phyloP scores from a whole-genome alignment of 1,140 invertebrate genomes.

The Drosophila eugracilis region DNA sequence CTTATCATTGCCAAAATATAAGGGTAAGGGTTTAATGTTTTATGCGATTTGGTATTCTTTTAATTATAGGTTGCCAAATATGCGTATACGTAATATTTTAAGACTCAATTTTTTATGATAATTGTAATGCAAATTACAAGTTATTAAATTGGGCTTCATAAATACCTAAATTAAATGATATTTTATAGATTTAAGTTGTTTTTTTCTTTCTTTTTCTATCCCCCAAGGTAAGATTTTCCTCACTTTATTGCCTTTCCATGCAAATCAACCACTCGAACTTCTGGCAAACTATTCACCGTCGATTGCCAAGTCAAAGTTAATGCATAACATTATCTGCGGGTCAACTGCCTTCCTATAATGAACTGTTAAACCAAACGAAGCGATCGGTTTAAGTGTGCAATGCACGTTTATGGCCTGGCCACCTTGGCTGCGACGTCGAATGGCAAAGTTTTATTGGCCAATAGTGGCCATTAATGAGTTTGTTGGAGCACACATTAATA shows the following conservation, averaged over 20 bases:
- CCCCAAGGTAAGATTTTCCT: too few relatives aligned
- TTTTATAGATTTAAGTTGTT: background rate
- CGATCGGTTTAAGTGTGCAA: conserved; percentile 47
- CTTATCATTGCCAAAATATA: background rate
- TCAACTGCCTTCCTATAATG: conserved; percentile 2
- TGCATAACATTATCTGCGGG: conserved; percentile 38
- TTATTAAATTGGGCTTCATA: too few relatives aligned
- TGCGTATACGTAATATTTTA: background rate
- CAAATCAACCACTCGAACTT: conserved; percentile 30
- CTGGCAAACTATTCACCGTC: conserved; percentile 9
- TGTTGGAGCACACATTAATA: conserved; percentile 35
- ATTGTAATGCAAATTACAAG: too few relatives aligned
- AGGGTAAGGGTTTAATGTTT: too few relatives aligned
- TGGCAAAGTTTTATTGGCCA: conserved; percentile 65
- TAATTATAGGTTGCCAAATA: background rate
- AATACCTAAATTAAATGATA: background rate
- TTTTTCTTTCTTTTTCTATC: background rate
- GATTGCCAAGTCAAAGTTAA: conserved; percentile 28
- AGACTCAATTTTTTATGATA: too few relatives aligned
- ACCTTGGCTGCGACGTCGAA: conserved; percentile 40
- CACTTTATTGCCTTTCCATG: background rate
- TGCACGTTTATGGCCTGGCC: conserved; percentile 44
- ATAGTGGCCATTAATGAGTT: conserved; percentile 55
- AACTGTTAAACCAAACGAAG: conserved; percentile 13
- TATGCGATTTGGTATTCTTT: background rate